Percentiles rank a stretch among this genome's conserved stretches.
Conservation (phyloP, 2,888 invertebrate species). For the Pandemis corylana region DNA sequence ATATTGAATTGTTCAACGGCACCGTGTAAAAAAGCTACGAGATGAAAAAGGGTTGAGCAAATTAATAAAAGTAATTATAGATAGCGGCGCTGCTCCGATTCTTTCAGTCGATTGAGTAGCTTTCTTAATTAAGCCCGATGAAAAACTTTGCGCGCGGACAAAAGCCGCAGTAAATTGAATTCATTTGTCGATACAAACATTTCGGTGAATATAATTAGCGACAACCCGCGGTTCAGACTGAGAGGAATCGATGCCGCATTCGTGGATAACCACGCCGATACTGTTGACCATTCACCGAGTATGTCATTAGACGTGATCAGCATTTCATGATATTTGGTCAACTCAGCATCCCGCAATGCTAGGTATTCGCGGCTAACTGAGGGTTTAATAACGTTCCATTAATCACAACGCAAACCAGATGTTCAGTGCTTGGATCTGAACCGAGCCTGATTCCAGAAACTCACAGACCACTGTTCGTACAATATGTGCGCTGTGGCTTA, state of each 20-base stretch:
- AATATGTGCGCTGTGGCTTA: constrained; percentile 1
- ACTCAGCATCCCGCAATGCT: constrained; percentile 33
- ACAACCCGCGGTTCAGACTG: constrained; percentile 1
- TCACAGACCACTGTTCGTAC: constrained; percentile 20
- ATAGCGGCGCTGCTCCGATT: constrained; percentile 32
- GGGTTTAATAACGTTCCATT: constrained; percentile 48
- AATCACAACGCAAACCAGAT: constrained; percentile 47
- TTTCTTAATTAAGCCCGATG: constrained; percentile 37
- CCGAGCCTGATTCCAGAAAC: constrained; percentile 46
- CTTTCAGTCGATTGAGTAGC: constrained; percentile 39
- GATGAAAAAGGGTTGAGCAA: constrained; percentile 35
- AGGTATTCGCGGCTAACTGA: constrained; percentile 39
- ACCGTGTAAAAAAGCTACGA: constrained; percentile 6
- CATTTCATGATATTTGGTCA: constrained; percentile 38
- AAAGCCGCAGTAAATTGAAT: constrained; percentile 36
- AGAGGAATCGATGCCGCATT: constrained; percentile 1
- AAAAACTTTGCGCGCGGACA: constrained; percentile 33
- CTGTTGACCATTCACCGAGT: constrained; percentile 22
- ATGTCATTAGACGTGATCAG: constrained; percentile 30
- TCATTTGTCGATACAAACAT: constrained; percentile 37
- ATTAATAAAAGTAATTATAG: constrained; percentile 40
- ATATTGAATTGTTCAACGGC: constrained; percentile 28
- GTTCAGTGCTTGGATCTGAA: constrained; percentile 50
- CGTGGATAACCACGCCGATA: background rate
- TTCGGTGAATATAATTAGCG: constrained; percentile 32